phyloP scores from a whole-genome alignment of 2,888 invertebrate genomes.

The Julus scanicus region DNA sequence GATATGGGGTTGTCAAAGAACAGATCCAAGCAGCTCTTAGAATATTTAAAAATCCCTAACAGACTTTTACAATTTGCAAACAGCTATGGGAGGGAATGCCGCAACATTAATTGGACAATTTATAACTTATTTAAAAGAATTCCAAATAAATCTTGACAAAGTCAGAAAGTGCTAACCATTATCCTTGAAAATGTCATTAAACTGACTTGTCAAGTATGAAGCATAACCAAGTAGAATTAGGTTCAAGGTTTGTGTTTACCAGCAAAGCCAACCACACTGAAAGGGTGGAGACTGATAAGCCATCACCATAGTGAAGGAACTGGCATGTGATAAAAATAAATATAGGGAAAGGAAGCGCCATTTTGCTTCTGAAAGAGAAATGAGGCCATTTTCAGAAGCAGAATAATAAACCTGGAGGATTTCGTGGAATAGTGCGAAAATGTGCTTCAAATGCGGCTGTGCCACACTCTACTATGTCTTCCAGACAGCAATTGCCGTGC shows the following conservation, averaged over 20 bases:
- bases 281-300: conserved; percentile 4
- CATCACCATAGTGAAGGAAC: background rate
- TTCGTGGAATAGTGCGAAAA: background rate
- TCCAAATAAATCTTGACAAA: background rate
- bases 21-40: too few species aligned
- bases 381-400: conserved; percentile 2
- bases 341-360: background rate
- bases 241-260: background rate
- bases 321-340: conserved; percentile 31
- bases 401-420: background rate
- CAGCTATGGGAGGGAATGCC: background rate
- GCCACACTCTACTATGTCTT: background rate
- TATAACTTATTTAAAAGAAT: background rate
- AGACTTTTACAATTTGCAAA: background rate
- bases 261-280: background rate
- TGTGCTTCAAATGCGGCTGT: conserved; percentile 9
- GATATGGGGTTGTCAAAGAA: too few species aligned
- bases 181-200: conserved; percentile 3
- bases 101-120: background rate
- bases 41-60: background rate
- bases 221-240: background rate
- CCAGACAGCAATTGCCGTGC: background rate
- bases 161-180: background rate
- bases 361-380: background rate
- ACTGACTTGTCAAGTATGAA: background rate